Percentiles rank a stretch among this genome's conserved stretches.
phyloP scores from a whole-genome alignment of 1,140 invertebrate genomes.

The Drosophila lini region DNA sequence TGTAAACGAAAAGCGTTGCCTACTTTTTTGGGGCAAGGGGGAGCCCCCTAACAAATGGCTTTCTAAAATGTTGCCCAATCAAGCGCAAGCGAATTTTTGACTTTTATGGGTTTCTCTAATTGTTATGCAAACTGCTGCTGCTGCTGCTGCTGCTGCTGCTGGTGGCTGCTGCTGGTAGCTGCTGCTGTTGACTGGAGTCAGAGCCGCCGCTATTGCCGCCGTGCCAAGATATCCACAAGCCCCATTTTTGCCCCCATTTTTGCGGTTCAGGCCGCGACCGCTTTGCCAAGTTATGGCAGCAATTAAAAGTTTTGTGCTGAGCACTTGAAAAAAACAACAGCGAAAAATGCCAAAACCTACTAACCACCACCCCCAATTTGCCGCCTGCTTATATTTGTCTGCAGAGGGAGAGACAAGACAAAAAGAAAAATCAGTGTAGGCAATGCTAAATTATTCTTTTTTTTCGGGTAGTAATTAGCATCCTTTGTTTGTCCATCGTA shows the following conservation, averaged over 20 bases:
- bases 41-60: conserved; percentile 35
- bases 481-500: conserved; percentile 32
- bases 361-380: conserved; percentile 6
- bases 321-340: conserved; percentile 41
- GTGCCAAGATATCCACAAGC: conserved; percentile 17
- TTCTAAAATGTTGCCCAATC: conserved; percentile 57
- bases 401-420: neutral
- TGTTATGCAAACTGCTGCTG: conserved; percentile 64
- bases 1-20: conserved; percentile 45
- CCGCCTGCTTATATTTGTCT: conserved; percentile 21
- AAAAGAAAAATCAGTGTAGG: conserved; percentile 5
- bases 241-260: conserved; percentile 47
- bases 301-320: conserved; percentile 70
- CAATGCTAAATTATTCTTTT: conserved; percentile 30
- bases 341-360: conserved; percentile 35
- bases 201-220: conserved; percentile 1
- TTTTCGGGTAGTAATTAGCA: conserved; percentile 32
- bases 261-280: conserved; percentile 53
- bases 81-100: conserved; percentile 57
- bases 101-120: conserved; percentile 70
- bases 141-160: conserved; percentile 9
- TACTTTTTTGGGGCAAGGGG: conserved; percentile 40
- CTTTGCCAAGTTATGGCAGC: conserved; percentile 69
- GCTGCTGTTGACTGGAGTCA: conserved; percentile 32
- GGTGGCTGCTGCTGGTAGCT: conserved; percentile 16